Evolutionary conservation across 2,113 vertebrate species (phyloP), one percentile per base, ranked within the genome.

Genomic region (Dissostichus mawsoni): DNA sequence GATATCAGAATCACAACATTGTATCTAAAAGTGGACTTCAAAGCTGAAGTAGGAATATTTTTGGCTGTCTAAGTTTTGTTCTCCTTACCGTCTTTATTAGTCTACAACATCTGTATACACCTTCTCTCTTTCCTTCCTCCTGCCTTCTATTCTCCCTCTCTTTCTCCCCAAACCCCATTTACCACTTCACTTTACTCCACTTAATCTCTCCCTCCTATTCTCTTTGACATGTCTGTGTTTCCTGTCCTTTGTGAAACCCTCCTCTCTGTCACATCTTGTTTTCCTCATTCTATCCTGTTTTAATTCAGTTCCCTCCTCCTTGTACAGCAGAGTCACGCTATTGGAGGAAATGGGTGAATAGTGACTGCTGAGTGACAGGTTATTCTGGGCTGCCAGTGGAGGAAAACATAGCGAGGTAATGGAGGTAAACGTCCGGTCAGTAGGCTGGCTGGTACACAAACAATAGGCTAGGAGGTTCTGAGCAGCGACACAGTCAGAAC

Each of bases 271-370:
- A 94, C 87, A 92, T 94, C 87, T 93, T 94, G 93, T 94, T 94
- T 93, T 93, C 84, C 91, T 86, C 61, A 51, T 88, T 92, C 84
- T 93, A 92, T 94, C 93, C 93, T 92, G 91, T 94, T 93, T 94
- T 65, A 91, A 78, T 80, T 25, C 69, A 90, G 77, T 2, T 63
- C 85, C 88, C 85, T 72, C 89, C 91, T 51, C 83, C 80, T 51
- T 11, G 52, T 67, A 16, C 55, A 23, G 69, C 66, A 18, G 72
- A 90, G 90, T 94, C 93, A 94, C 92, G 93, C 93, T 81, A 94
- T 93, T 94, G 91, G 91, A 92, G 93, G 93, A 94, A 94, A 81
- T 69, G 85, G 79, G 69, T 69, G 88, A 92, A 94, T 84, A 78
- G 90, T 74, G 71, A 74, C 69, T 79, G 90, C 71, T 90, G 92